Evolutionary conservation across 2,888 invertebrate genomes (phyloP), one percentile per base, ranked within the genome.

Genomic region (Arge pagana): DNA sequence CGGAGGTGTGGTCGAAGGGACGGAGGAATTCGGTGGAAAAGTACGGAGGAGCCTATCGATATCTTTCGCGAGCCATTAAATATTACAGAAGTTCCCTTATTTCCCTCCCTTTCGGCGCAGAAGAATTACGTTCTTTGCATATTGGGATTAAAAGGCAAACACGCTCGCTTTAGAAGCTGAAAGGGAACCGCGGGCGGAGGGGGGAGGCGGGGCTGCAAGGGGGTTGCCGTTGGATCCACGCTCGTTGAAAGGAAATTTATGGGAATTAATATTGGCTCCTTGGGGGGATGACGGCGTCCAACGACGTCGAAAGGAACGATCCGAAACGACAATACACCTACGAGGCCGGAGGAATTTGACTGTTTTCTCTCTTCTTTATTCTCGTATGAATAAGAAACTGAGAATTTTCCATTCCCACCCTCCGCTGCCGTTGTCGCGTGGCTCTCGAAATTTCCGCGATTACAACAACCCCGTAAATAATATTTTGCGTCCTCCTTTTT

Each of bases 251-350:
- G 75, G 67, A 76, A 76, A 76, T 76, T 76, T 76, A 76, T 76
- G 76, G 74, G 76, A 75, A 76, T 76, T 76, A 76, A 76, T 76
- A 76, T 76, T 68, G 71, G 74, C 68, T 72, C 70, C 72, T 71
- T 52, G 56, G 68, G 62, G 67, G 56, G 52, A 11, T 10, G 36
- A n/a, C n/a, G n/a, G n/a, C n/a, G n/a, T n/a, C n/a, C 33, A 30
- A 54, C 49, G 53, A 10, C 24, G 48, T 40, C 56, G 21, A 33
- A 35, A 28, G 50, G 37, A 50, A 43, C 54, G 53, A 52, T 35
- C 48, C 53, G 45, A 52, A 58, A 56, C 56, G 59, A n/a, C 50
- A 53, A 50, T 58, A 57, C 59, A 61, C 65, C 68, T 62, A 66
- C 58, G 66, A 62, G 67, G 65, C 64, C 70, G 70, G 66, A 66